Conservation (phyloP, 2,888 invertebrate species). For the Shargacucullia verbasci region DNA sequence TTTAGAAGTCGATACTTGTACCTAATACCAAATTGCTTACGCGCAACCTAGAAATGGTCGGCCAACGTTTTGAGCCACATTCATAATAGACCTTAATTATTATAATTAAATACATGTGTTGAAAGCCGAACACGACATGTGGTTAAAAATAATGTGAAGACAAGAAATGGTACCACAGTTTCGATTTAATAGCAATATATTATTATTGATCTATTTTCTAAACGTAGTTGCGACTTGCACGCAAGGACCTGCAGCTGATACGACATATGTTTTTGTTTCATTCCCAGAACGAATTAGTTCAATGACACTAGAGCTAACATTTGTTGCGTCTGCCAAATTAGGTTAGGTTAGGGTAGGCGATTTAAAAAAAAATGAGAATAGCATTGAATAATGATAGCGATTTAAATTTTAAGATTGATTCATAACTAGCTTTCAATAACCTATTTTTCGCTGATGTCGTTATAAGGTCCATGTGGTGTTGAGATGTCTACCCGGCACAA, state of each 20-base stretch:
- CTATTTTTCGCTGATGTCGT: no score
- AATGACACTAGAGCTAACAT: not conserved
- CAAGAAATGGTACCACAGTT: constrained; percentile 22
- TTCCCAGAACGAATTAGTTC: constrained; percentile 13
- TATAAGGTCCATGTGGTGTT: no score
- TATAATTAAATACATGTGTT: constrained; percentile 43
- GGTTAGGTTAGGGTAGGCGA: no score
- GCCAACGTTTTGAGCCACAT: constrained; percentile 5
- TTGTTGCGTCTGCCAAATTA: no score
- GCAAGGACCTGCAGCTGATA: constrained; percentile 31
- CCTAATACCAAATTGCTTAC: constrained; percentile 1
- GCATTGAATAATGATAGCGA: no score
- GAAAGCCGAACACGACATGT: constrained; percentile 28
- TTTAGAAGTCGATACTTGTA: not conserved
- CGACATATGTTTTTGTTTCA: constrained; percentile 5
- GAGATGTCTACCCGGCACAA: no score
- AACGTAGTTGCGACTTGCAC: constrained; percentile 17
- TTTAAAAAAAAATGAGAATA: no score
- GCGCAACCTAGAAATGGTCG: not conserved
- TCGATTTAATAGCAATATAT: constrained; percentile 16
- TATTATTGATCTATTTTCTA: constrained; percentile 16
- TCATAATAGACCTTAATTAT: constrained; percentile 18
- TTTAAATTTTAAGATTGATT: no score
- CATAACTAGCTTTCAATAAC: no score
- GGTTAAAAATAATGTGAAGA: constrained; percentile 21